Percentiles rank a stretch among this genome's conserved stretches.
Evolutionary conservation across 2,888 invertebrate genomes (phyloP).

Genomic region (Zaprionus lineosus): DNA sequence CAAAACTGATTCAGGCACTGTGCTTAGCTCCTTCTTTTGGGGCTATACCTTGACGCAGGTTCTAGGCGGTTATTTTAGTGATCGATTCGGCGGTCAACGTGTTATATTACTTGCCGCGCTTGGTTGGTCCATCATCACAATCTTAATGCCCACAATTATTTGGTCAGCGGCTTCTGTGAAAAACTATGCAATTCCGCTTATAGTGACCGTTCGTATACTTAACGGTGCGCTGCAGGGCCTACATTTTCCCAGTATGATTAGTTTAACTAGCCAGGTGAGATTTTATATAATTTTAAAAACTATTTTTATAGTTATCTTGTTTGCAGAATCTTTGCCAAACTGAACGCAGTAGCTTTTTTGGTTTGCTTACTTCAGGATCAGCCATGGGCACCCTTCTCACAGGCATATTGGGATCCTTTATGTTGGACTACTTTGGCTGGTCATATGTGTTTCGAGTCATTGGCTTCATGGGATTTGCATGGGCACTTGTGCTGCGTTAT

Average conservation of each 20-base stretch:
- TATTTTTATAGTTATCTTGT: background rate
- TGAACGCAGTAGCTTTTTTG: conserved; percentile 87
- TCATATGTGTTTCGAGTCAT: conserved; percentile 86
- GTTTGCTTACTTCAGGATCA: conserved; percentile 86
- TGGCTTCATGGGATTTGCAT: conserved; percentile 85
- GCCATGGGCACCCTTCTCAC: conserved; percentile 86
- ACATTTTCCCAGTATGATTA: conserved; percentile 88
- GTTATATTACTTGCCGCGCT: conserved; percentile 86
- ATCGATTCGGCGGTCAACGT: conserved; percentile 86
- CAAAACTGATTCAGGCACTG: conserved; percentile 87
- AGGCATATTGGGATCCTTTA: conserved; percentile 87
- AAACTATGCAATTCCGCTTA: conserved; percentile 83
- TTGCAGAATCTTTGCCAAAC: conserved; percentile 85
- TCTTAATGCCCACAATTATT: conserved; percentile 85
- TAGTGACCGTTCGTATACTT: conserved; percentile 85
- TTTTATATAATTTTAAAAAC: background rate
- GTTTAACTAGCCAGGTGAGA: conserved; percentile 85
- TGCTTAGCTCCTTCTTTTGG: conserved; percentile 89
- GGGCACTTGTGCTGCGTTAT: conserved; percentile 85
- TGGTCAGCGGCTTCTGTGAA: conserved; percentile 80
- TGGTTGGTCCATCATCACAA: conserved; percentile 85
- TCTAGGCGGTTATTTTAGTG: conserved; percentile 85
- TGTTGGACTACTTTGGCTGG: conserved; percentile 87
- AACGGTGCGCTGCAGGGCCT: conserved; percentile 87
- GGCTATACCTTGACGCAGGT: conserved; percentile 88